Conservation (phyloP, 2,797 vertebrate genomes). For the Dermochelys coriacea region DNA sequence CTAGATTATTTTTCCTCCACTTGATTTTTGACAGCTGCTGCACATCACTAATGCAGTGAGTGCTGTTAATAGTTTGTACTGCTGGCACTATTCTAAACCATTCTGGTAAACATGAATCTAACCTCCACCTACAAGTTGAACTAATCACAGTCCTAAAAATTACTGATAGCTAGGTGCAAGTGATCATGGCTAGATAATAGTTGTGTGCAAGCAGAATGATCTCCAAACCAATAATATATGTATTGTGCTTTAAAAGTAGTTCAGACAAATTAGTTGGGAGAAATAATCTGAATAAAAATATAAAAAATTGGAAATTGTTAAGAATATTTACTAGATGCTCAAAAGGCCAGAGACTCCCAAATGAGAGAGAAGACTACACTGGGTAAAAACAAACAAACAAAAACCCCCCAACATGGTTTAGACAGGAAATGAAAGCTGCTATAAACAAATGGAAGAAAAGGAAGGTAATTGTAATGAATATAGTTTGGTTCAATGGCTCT, state of each 20-base stretch:
- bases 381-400: background rate
- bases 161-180: background rate
- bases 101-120: background rate
- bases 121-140: background rate
- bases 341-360: background rate
- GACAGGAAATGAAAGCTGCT: background rate
- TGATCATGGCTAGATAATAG: background rate
- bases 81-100: background rate
- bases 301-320: background rate
- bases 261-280: background rate
- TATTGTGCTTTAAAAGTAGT: background rate
- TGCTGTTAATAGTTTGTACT: background rate
- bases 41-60: background rate
- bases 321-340: background rate
- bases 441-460: background rate
- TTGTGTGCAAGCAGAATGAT: background rate
- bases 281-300: background rate
- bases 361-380: background rate
- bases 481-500: too few relatives aligned
- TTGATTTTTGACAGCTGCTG: conserved; percentile 3
- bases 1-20: background rate
- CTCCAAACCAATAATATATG: background rate
- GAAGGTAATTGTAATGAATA: background rate
- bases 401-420: background rate
- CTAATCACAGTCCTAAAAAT: background rate